Evolutionary conservation across 1,140 invertebrate genomes (phyloP).

Genomic region (Whitmania pigra): DNA sequence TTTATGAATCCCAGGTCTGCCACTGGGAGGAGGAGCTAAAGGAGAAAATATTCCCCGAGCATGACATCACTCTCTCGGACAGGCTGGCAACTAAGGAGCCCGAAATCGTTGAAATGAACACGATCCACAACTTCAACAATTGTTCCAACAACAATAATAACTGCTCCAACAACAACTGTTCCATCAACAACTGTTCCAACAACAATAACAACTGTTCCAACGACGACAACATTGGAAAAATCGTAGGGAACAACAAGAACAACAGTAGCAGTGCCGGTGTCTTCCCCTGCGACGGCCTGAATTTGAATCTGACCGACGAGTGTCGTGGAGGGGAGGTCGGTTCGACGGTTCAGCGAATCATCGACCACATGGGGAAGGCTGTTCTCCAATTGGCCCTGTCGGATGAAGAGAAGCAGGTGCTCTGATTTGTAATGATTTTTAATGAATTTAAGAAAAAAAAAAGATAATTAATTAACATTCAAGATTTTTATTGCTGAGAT

Average conservation of each 20-base stretch:
- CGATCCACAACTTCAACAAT: too few relatives aligned
- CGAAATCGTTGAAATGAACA: too few relatives aligned
- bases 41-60: neutral
- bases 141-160: neutral
- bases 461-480: too few relatives aligned
- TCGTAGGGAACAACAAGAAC: too few relatives aligned
- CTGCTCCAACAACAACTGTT: neutral
- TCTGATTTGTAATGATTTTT: neutral
- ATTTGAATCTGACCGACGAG: neutral
- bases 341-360: too few relatives aligned
- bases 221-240: neutral
- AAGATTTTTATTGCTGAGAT: too few relatives aligned
- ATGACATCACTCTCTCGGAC: too few relatives aligned
- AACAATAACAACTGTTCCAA: neutral
- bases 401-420: neutral
- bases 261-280: neutral
- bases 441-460: too few relatives aligned
- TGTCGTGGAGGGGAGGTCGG: too few relatives aligned
- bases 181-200: neutral
- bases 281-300: neutral
- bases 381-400: slow-evolving; percentile 3
- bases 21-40: neutral
- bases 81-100: too few relatives aligned
- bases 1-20: neutral
- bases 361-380: neutral